A percentile compares a stretch with the other conserved stretches of the same genome.
phyloP scores from a whole-genome alignment of 2,113 vertebrate genomes.

The Crotalus tigris region DNA sequence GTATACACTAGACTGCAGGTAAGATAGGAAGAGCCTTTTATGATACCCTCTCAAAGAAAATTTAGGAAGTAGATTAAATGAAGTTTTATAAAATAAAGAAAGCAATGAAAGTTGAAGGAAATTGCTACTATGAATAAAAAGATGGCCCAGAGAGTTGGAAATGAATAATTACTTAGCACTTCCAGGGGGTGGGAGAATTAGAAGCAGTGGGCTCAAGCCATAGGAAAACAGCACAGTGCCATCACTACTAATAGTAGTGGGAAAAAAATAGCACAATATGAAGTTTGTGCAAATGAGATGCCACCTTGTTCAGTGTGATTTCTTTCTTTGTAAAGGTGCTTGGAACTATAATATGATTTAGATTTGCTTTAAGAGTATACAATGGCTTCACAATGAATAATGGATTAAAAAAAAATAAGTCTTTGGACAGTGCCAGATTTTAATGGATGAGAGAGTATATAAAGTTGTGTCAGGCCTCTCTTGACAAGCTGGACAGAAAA shows the following conservation, averaged over 20 bases:
- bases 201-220: background rate
- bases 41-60: background rate
- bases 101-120: background rate
- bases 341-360: background rate
- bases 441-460: background rate
- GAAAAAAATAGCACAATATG: background rate
- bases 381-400: background rate
- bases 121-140: background rate
- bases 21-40: background rate
- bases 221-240: background rate
- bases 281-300: background rate
- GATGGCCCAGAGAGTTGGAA: too few species aligned
- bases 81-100: background rate
- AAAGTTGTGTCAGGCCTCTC: background rate
- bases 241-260: background rate
- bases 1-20: background rate
- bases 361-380: background rate
- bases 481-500: background rate
- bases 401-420: background rate
- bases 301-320: background rate
- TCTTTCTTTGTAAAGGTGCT: background rate
- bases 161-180: background rate
- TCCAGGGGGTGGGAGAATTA: background rate
- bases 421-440: background rate
- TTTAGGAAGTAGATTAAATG: background rate